phyloP scores from a whole-genome alignment of 2,797 vertebrate genomes.

The Gallinago nigripennis region DNA sequence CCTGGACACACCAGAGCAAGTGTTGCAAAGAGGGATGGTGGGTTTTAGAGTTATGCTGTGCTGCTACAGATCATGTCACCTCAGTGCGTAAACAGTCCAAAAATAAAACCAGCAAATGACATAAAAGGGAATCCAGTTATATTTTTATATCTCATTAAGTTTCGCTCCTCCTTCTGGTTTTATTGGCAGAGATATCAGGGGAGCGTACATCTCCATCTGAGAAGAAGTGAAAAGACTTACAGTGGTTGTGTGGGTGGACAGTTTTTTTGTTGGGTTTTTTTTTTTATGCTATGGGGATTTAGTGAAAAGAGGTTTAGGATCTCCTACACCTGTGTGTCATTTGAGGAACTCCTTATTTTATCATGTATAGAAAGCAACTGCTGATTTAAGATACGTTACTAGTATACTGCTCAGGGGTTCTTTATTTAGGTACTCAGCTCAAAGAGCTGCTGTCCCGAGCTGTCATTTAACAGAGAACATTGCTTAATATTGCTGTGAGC shows the following conservation, averaged over 20 bases:
- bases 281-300: background rate
- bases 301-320: background rate
- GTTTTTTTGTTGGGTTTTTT: background rate
- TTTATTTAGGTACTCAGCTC: background rate
- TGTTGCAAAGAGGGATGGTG: conserved; percentile 40
- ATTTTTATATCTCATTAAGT: conserved; percentile 43
- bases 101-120: conserved; percentile 69
- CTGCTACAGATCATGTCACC: conserved; percentile 70
- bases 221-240: background rate
- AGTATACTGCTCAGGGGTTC: background rate
- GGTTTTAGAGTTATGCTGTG: conserved; percentile 46
- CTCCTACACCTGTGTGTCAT: background rate
- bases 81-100: conserved; percentile 65
- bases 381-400: background rate
- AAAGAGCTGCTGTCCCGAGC: background rate
- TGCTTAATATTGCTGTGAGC: background rate
- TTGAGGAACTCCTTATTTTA: conserved; percentile 1
- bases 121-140: conserved; percentile 65
- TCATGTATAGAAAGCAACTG: background rate
- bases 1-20: conserved; percentile 48
- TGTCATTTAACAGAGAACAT: background rate
- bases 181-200: conserved; percentile 2
- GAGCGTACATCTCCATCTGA: background rate
- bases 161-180: background rate
- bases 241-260: background rate